Conservation (phyloP, 2,888 invertebrate genomes). For the Apoderus coryli region DNA sequence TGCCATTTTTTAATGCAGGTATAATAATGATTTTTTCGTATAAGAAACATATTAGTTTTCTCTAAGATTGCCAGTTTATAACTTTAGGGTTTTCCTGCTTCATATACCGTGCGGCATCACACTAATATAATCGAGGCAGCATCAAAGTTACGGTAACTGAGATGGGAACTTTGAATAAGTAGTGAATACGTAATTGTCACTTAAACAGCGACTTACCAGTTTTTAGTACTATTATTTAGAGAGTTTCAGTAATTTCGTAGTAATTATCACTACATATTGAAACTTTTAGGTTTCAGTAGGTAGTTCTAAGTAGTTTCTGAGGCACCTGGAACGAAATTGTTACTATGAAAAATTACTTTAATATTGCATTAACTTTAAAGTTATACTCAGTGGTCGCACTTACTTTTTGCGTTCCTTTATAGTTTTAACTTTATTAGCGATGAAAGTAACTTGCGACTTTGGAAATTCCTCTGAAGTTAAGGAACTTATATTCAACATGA, state of each 20-base stretch:
- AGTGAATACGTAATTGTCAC: slow-evolving; percentile 5
- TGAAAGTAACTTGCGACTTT: slow-evolving; percentile 5
- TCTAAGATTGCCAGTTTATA: too few relatives aligned
- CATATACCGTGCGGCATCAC: too few relatives aligned
- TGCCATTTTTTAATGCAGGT: too few relatives aligned
- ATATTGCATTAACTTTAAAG: slow-evolving; percentile 1
- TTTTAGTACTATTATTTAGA: slow-evolving; percentile 3
- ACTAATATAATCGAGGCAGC: too few relatives aligned
- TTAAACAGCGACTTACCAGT: slow-evolving; percentile 4
- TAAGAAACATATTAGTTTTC: too few relatives aligned
- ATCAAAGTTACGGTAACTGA: slow-evolving; percentile 6
- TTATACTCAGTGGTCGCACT: not conserved
- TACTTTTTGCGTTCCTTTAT: slow-evolving; percentile 2
- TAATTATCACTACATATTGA: slow-evolving; percentile 2
- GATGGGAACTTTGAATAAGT: slow-evolving; percentile 6
- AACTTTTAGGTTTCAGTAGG: slow-evolving; percentile 3
- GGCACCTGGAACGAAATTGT: not conserved
- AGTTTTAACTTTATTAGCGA: slow-evolving; percentile 1
- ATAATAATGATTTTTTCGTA: too few relatives aligned
- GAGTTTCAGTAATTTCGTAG: slow-evolving; percentile 1
- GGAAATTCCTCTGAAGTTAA: slow-evolving; percentile 1
- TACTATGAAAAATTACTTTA: slow-evolving; percentile 3
- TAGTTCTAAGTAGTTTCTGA: slow-evolving; percentile 5
- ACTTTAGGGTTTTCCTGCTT: too few relatives aligned
- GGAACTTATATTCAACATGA: slow-evolving; percentile 5